These are phyloP conservation scores for Coelopa pilipes DNA, from an alignment of 2,888 invertebrate species.

Conservation along the genomic window DNA sequence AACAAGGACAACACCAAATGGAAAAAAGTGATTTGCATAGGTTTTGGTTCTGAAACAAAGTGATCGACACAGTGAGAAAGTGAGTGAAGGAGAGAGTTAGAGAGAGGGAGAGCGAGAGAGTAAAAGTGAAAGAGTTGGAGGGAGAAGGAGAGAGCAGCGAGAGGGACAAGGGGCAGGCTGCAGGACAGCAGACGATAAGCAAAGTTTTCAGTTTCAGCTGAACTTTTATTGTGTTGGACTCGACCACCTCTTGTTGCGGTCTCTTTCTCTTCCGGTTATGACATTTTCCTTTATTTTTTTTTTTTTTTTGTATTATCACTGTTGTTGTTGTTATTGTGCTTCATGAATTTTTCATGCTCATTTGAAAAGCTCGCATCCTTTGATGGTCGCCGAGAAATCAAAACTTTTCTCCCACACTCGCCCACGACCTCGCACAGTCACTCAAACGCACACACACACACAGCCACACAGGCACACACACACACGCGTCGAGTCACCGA, in stretches of 20 bases:
- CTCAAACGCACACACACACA: conserved; percentile 4
- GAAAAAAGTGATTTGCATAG: not conserved
- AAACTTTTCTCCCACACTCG: conserved; percentile 36
- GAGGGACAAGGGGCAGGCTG: not conserved
- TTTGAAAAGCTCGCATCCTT: conserved; percentile 34
- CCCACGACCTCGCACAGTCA: not conserved
- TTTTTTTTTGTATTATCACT: not conserved
- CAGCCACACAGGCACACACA: conserved; percentile 1
- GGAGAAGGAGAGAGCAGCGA: not conserved
- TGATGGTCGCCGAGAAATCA: conserved; percentile 40
- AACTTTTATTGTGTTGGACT: no score
- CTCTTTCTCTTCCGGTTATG: no score
- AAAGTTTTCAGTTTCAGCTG: not conserved
- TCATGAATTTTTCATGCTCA: not conserved
- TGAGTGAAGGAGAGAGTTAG: no score
- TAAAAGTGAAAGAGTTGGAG: not conserved
- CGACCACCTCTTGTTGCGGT: no score
- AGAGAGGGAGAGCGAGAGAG: not conserved
- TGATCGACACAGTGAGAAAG: not conserved
- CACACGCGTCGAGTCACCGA: conserved; percentile 5
- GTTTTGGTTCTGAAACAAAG: no score
- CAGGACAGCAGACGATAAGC: conserved; percentile 16
- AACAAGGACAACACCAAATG: not conserved
- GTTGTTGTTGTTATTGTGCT: not conserved
- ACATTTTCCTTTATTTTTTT: not conserved